A percentile compares a stretch with the other conserved stretches of the same genome.
These are phyloP conservation scores for Leuctra nigra DNA, from an alignment of 2,888 invertebrate genomes.

Conservation along the genomic window DNA sequence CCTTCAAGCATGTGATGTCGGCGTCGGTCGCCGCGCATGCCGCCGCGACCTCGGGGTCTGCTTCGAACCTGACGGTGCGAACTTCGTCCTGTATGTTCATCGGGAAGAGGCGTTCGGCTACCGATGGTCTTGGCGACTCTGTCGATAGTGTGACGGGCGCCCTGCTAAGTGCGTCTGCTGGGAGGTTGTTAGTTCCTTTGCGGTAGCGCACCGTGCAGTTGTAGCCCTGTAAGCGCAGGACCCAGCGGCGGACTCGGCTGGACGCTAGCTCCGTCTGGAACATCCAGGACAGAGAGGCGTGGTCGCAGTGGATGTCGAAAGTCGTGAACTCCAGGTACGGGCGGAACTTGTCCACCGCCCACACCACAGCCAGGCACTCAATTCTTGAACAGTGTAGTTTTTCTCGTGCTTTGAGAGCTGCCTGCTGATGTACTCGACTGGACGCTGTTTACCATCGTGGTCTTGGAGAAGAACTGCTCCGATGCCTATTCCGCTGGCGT, in stretches of 20 bases:
- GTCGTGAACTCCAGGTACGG: neutral
- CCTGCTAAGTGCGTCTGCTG: neutral
- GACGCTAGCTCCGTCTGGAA: neutral
- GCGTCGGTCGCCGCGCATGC: neutral
- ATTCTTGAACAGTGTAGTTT: neutral
- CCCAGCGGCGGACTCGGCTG: neutral
- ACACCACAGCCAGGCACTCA: neutral
- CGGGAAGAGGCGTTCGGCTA: neutral
- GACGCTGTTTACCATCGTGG: neutral
- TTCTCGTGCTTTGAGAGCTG: neutral
- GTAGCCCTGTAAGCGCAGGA: neutral
- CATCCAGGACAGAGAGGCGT: neutral
- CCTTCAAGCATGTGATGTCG: too few species aligned
- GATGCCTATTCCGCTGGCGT: neutral
- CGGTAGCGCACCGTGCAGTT: neutral
- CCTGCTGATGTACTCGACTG: slow-evolving; percentile 4
- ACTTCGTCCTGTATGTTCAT: neutral
- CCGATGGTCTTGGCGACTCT: neutral
- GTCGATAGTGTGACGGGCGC: neutral
- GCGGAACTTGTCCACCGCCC: neutral
- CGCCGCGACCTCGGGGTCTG: neutral
- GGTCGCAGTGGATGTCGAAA: neutral
- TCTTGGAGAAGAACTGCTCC: slow-evolving; percentile 10
- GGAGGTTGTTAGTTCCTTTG: neutral
- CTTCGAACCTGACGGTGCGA: neutral